Conservation (phyloP, 2,113 vertebrate species). For the Verasper variegatus region DNA sequence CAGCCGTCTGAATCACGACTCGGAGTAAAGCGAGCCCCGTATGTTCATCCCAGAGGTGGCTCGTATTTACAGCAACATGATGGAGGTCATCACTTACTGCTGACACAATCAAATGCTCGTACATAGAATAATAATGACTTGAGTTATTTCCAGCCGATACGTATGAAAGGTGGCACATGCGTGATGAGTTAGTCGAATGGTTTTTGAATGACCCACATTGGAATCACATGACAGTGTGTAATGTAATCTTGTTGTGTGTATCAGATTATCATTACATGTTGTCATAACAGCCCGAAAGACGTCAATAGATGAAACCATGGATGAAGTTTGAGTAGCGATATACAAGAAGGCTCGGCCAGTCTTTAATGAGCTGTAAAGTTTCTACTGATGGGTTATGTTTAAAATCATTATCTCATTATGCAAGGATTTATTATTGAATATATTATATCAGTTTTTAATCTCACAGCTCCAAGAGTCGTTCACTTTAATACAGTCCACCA, state of each 20-base stretch:
- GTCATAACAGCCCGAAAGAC: slow-evolving; percentile 36
- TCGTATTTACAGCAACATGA: slow-evolving; percentile 36
- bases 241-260: slow-evolving; percentile 33
- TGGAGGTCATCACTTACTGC: slow-evolving; percentile 32
- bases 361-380: background rate
- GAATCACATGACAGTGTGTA: slow-evolving; percentile 48
- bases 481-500: too few species aligned
- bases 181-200: slow-evolving; percentile 33
- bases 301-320: background rate
- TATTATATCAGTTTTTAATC: too few species aligned
- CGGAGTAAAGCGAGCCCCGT: slow-evolving; percentile 25
- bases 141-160: slow-evolving; percentile 35
- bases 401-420: background rate
- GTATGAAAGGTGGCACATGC: slow-evolving; percentile 21
- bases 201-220: slow-evolving; percentile 41
- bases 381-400: background rate
- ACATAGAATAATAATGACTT: slow-evolving; percentile 26
- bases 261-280: slow-evolving; percentile 44
- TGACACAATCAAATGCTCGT: slow-evolving; percentile 38
- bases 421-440: background rate
- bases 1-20: slow-evolving; percentile 27
- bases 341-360: background rate
- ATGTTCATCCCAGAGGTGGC: slow-evolving; percentile 45
- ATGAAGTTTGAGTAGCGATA: background rate
- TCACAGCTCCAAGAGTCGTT: too few species aligned